Conservation (phyloP, 2,888 invertebrate genomes). For the Andrena haemorrhoa region DNA sequence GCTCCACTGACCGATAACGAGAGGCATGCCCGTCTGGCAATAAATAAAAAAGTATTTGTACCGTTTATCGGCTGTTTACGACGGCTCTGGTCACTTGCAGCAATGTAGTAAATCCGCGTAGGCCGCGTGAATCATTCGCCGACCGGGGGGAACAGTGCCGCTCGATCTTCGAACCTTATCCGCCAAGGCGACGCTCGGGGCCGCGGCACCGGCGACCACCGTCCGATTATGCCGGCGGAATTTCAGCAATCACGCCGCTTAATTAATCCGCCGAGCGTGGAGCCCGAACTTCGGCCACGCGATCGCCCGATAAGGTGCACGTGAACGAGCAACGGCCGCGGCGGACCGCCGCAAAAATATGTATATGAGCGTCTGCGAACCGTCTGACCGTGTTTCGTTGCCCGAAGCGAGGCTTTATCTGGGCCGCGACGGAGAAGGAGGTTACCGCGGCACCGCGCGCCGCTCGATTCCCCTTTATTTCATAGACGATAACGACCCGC, state of each 20-base stretch:
- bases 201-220: not conserved
- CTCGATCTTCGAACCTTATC: conserved; percentile 75
- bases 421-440: conserved; percentile 6
- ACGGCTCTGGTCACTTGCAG: conserved; percentile 68
- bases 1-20: conserved; percentile 65
- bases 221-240: conserved; percentile 39
- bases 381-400: conserved; percentile 47
- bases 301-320: conserved; percentile 63
- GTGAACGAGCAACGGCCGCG: conserved; percentile 55
- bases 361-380: conserved; percentile 48
- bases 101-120: conserved; percentile 76
- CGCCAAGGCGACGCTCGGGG: conserved; percentile 37
- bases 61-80: conserved; percentile 72
- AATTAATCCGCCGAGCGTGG: conserved; percentile 54
- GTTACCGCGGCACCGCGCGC: conserved; percentile 2
- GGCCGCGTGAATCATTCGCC: conserved; percentile 75
- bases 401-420: conserved; percentile 17
- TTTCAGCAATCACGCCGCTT: conserved; percentile 64
- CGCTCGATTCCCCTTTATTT: conserved; percentile 12
- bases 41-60: conserved; percentile 69
- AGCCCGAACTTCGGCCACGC: conserved; percentile 54
- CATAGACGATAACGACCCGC: not conserved
- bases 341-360: conserved; percentile 27
- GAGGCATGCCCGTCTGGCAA: conserved; percentile 58
- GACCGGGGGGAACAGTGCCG: conserved; percentile 14